Evolutionary conservation across 2,113 vertebrate species (phyloP).

Genomic region (Pagrus major): DNA sequence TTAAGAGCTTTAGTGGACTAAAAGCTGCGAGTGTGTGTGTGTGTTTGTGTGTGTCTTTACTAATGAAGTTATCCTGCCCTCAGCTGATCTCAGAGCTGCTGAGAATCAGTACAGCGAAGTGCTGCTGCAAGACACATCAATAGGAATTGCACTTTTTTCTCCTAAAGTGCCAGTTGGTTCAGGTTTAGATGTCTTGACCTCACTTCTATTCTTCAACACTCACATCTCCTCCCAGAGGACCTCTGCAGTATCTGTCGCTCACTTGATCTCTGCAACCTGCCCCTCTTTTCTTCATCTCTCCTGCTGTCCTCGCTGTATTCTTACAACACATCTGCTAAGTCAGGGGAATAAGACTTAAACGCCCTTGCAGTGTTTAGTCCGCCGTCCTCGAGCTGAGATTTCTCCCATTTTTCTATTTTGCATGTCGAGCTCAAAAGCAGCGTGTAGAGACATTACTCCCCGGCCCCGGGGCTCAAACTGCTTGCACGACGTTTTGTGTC

Average conservation of each 20-base stretch:
- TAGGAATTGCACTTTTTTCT: slow-evolving; percentile 8
- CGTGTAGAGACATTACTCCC: slow-evolving; percentile 23
- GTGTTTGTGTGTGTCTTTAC: slow-evolving; percentile 39
- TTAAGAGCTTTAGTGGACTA: slow-evolving; percentile 66
- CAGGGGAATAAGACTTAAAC: not conserved
- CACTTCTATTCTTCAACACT: not conserved
- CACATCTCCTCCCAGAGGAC: slow-evolving; percentile 4
- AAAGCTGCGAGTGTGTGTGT: slow-evolving; percentile 60
- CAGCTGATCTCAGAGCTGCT: slow-evolving; percentile 52
- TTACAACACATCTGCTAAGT: slow-evolving; percentile 35
- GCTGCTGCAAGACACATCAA: slow-evolving; percentile 5
- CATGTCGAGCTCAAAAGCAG: slow-evolving; percentile 17
- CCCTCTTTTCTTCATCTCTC: not conserved
- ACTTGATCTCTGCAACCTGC: slow-evolving; percentile 8
- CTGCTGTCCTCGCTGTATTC: slow-evolving; percentile 1
- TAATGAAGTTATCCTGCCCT: slow-evolving; percentile 68
- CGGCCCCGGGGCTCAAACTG: slow-evolving; percentile 46
- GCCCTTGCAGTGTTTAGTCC: not conserved
- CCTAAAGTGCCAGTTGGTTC: not conserved
- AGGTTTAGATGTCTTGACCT: slow-evolving; percentile 8
- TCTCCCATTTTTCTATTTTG: slow-evolving; percentile 30
- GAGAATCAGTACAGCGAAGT: slow-evolving; percentile 28
- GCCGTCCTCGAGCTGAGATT: not conserved
- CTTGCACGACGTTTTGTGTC: slow-evolving; percentile 45
- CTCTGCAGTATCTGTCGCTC: slow-evolving; percentile 3